Conservation (phyloP, 1,140 invertebrate species). For the Colletes gigas region DNA sequence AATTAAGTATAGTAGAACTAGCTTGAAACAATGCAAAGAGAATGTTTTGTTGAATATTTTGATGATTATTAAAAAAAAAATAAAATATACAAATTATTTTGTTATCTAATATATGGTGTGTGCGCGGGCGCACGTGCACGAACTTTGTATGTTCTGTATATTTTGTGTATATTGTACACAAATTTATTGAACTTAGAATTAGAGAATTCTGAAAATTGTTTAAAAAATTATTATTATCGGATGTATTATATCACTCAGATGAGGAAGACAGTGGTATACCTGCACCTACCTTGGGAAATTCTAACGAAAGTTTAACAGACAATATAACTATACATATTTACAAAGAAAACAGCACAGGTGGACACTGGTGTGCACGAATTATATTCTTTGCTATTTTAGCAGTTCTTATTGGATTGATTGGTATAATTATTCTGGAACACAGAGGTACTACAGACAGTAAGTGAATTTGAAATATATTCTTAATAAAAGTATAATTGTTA, state of each 20-base stretch:
- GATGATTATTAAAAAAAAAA: not conserved
- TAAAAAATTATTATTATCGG: not conserved
- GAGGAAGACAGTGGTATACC: constrained; percentile 74
- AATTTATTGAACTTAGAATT: constrained; percentile 7
- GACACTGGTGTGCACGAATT: constrained; percentile 90
- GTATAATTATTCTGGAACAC: constrained; percentile 89
- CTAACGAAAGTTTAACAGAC: constrained; percentile 79
- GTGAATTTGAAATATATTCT: constrained; percentile 63
- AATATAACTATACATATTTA: constrained; percentile 88
- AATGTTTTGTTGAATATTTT: not conserved
- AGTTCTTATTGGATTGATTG: constrained; percentile 86
- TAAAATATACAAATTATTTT: not conserved
- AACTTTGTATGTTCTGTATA: not conserved
- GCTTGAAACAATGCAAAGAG: not conserved
- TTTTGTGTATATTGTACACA: not conserved
- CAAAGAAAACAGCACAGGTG: constrained; percentile 87
- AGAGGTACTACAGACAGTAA: constrained; percentile 89
- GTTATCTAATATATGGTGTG: not conserved
- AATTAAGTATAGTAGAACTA: not conserved
- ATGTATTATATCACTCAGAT: constrained; percentile 65
- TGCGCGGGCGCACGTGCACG: not conserved
- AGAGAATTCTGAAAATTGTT: not conserved
- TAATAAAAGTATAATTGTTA: not conserved
- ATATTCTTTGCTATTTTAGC: constrained; percentile 89
- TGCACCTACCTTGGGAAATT: constrained; percentile 58